A percentile compares a stretch with the other conserved stretches of the same genome.
These are phyloP conservation scores for Dolichallabes microphthalmus DNA, from an alignment of 2,113 vertebrate genomes.

Conservation along the genomic window DNA sequence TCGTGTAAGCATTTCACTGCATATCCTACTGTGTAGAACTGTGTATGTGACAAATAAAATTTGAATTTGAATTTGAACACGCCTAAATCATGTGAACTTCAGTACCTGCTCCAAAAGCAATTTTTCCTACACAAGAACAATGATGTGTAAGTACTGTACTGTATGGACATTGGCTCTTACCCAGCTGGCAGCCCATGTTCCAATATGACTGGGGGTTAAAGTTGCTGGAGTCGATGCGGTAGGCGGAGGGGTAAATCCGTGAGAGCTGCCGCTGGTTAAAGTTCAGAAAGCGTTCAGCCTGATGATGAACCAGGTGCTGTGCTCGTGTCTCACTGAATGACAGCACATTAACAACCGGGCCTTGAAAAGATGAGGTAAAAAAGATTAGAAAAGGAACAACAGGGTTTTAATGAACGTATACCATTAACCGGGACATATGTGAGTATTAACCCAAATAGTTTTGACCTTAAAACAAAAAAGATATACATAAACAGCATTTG, in stretches of 20 bases:
- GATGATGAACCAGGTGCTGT: slow-evolving; percentile 90
- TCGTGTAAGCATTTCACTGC: too few relatives aligned
- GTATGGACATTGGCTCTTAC: slow-evolving; percentile 63
- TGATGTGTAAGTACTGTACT: not conserved
- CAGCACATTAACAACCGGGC: slow-evolving; percentile 86
- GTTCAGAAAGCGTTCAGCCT: slow-evolving; percentile 84
- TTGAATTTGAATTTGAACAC: not conserved
- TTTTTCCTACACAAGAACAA: not conserved
- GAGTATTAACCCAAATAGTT: not conserved
- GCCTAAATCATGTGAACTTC: not conserved
- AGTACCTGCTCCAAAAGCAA: not conserved
- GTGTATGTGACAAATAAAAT: too few relatives aligned
- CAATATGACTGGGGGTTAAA: slow-evolving; percentile 96
- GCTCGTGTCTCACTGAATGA: slow-evolving; percentile 94
- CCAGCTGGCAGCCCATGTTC: slow-evolving; percentile 93
- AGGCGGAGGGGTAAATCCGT: slow-evolving; percentile 94
- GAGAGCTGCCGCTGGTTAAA: slow-evolving; percentile 96
- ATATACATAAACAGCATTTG: not conserved
- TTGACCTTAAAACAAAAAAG: not conserved
- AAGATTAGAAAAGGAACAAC: not conserved
- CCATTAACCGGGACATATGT: not conserved
- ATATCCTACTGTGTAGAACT: too few relatives aligned
- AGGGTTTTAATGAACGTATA: not conserved
- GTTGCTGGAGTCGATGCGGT: slow-evolving; percentile 96
- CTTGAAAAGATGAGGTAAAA: slow-evolving; percentile 63